Base-by-base conservation (phyloP, 2,113 vertebrate species). In the Parus major region DNA sequence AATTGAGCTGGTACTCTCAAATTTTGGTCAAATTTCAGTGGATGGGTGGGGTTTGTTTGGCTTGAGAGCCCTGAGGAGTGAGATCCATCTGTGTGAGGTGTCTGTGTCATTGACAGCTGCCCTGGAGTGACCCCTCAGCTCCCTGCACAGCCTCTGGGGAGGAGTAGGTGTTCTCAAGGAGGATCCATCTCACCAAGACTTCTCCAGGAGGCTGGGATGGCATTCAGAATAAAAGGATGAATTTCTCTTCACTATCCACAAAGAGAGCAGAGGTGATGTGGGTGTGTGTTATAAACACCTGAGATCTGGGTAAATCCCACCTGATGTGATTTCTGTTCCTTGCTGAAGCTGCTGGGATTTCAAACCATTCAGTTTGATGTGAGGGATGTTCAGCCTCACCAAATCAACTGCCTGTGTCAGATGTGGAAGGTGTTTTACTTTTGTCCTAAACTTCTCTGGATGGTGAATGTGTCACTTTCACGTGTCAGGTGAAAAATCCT, bases 401-500 rank as follows among this genome's bases (percentile, higher is more conserved):
- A 70, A 77, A 49, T 27, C 15, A 41, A 2, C 41, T 70, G 78
- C 25, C 39, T n/a, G 15, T 5, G 57, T 3, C 55, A 63, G 82
- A n/a, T 49, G 60, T n/a, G 71, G 78, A 57, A 88, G 39, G 47
- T 4, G 7, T 50, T 91, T 79, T 24, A 12, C 12, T 1, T 71
- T 28, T 79, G 53, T 72, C 77, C n/a, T 71, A 12, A 82, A 61
- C 59, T 76, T 46, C 31, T 35, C n/a, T 80, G 71, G 82, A 24
- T 1, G 22, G 46, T 0, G 0, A 73, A 55, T 36, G 44, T 0
- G 0, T 55, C 9, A 8, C 39, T 76, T 31, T 47, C 24, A 25
- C 4, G 1, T 77, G 55, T 59, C 82, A 73, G 71, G 55, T 91
- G 47, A 55, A 78, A 83, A 77, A 50, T 18, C 18, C 22, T 6